A percentile compares a stretch with the other conserved stretches of the same genome.
These are phyloP conservation scores for Rattus norvegicus DNA, from an alignment of 2,113 vertebrate genomes.

Conservation along the genomic window GRCr8 NC_086028.1:104263001-104263500, in stretches of 20 bases:
- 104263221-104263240: background rate
- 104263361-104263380: background rate
- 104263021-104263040: too few relatives aligned
- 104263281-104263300: background rate
- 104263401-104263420: accelerated
- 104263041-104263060: accelerated
- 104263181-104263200: background rate
- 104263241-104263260: background rate
- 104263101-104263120: background rate
- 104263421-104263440: accelerated
- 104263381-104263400: too few relatives aligned
- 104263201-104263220: background rate
- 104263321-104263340: background rate
- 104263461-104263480: background rate
- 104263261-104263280: background rate
- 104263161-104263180: background rate
- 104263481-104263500: background rate
- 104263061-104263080: background rate
- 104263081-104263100: accelerated
- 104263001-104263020: too few relatives aligned
- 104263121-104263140: background rate
- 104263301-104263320: background rate
- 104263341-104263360: background rate
- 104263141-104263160: background rate
- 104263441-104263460: accelerated